phyloP scores from a whole-genome alignment of 2,797 vertebrate species.

The Enteromius paludinosus region DNA sequence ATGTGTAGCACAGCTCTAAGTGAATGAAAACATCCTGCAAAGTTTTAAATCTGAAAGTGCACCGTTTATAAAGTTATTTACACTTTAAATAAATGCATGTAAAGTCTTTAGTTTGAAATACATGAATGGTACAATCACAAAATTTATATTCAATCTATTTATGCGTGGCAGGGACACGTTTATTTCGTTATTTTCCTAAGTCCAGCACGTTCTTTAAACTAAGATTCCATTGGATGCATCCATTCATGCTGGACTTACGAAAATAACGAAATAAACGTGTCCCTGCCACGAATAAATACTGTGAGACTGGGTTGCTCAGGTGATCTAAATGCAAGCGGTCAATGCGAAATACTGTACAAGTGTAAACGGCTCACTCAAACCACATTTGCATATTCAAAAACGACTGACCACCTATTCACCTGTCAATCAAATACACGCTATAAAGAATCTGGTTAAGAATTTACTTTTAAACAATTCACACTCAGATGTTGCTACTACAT shows the following conservation, averaged over 20 bases:
- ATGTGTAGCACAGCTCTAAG: no score
- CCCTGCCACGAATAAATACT: no score
- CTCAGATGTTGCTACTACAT: neutral
- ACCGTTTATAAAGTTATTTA: no score
- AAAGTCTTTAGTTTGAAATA: neutral
- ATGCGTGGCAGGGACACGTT: no score
- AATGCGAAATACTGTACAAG: neutral
- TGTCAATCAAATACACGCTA: neutral
- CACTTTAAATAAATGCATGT: neutral
- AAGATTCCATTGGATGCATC: no score
- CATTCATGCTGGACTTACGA: no score
- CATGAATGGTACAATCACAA: neutral
- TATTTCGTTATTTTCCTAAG: no score
- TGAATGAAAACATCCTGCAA: no score
- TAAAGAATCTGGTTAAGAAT: neutral
- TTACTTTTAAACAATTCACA: neutral
- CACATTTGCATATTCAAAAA: neutral
- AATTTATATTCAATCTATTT: no score
- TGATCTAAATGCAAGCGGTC: neutral
- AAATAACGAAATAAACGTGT: no score
- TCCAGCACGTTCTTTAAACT: no score
- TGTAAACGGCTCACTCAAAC: neutral
- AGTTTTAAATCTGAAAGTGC: no score
- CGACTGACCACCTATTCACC: neutral
- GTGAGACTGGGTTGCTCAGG: neutral